phyloP scores from a whole-genome alignment of 2,113 vertebrate genomes.

The Cyanistes caeruleus region DNA sequence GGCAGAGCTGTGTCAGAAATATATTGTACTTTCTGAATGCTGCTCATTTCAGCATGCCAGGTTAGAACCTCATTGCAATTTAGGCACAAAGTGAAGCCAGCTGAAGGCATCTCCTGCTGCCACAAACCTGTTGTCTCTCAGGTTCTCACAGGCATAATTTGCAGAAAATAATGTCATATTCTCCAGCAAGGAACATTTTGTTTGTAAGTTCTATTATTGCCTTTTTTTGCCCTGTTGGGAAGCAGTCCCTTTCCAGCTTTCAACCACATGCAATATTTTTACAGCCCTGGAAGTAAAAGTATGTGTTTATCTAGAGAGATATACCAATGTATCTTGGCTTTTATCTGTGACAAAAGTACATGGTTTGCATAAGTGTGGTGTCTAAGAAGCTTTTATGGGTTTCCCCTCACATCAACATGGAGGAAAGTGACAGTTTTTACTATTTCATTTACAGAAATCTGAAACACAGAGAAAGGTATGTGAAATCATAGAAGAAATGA shows the following conservation, averaged over 20 bases:
- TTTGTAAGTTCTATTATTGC: background rate
- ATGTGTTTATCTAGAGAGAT: background rate
- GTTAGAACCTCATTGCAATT: background rate
- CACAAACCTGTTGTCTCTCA: background rate
- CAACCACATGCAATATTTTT: background rate
- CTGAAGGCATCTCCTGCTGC: background rate
- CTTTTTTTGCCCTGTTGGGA: background rate
- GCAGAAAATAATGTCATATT: background rate
- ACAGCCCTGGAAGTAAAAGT: background rate
- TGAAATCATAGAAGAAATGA: background rate
- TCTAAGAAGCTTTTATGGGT: background rate
- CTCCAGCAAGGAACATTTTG: background rate
- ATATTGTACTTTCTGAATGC: background rate
- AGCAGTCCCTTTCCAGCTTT: background rate
- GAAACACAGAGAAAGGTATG: background rate
- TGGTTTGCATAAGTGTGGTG: background rate
- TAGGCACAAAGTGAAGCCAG: background rate
- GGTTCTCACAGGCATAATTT: background rate
- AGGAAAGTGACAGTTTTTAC: background rate
- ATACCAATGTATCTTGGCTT: background rate
- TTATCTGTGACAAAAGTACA: background rate
- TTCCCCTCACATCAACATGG: background rate
- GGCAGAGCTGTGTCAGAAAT: background rate
- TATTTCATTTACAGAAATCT: background rate
- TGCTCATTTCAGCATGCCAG: background rate